Evolutionary conservation across 2,888 invertebrate species (phyloP).

Genomic region (Cephus spinipes): DNA sequence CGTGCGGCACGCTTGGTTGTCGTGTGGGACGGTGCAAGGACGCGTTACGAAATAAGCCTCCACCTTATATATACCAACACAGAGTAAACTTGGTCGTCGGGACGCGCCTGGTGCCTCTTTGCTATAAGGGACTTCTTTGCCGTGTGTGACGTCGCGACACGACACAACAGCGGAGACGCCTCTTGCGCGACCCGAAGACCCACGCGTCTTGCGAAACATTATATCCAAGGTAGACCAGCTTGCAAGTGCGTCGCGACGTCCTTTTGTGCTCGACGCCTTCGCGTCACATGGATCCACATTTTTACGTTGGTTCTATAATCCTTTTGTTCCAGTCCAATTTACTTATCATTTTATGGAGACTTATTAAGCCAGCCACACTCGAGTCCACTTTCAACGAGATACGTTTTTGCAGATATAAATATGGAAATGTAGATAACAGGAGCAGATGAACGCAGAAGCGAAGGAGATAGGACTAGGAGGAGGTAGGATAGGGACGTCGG

Average conservation of each 20-base stretch:
- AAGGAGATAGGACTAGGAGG: not conserved
- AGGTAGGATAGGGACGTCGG: not conserved
- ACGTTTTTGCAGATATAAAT: not conserved
- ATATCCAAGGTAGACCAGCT: not conserved
- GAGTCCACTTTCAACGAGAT: not conserved
- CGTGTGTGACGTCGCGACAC: not conserved
- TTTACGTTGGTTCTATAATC: conserved; percentile 32
- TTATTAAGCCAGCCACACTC: not conserved
- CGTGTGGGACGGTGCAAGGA: conserved; percentile 52
- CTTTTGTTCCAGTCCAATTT: conserved; percentile 5
- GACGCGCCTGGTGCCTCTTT: not conserved
- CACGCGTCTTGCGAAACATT: conserved; percentile 7
- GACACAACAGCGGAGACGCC: not conserved
- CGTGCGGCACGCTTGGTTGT: conserved; percentile 1
- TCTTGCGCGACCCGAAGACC: not conserved
- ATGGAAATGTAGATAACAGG: not conserved
- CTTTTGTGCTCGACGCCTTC: not conserved
- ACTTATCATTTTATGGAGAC: not conserved
- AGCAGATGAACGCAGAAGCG: not conserved
- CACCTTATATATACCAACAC: conserved; percentile 17
- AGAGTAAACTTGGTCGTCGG: not conserved
- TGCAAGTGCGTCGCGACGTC: not conserved
- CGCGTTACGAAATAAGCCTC: conserved; percentile 43
- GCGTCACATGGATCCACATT: not conserved
- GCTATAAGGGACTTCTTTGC: conserved; percentile 2